Evolutionary conservation across 2,113 vertebrate species (phyloP).

Genomic region (Alosa alosa): DNA sequence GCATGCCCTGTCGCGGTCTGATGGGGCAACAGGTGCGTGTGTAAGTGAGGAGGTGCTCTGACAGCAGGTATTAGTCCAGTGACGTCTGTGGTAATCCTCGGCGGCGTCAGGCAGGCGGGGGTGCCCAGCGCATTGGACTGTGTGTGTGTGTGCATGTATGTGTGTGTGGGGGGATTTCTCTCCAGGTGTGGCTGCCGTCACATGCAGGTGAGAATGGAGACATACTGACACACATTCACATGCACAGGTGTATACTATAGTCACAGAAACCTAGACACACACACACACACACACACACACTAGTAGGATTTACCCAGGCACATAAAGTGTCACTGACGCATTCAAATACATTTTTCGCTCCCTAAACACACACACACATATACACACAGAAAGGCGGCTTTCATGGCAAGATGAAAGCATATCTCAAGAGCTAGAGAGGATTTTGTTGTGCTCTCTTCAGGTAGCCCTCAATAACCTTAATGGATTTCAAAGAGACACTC

Average conservation of each 20-base stretch:
- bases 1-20: background rate
- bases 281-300: background rate
- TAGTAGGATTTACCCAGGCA: background rate
- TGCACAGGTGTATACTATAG: background rate
- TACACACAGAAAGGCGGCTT: background rate
- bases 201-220: background rate
- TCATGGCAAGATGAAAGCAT: too few relatives aligned
- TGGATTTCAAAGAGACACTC: too few relatives aligned
- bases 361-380: background rate
- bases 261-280: background rate
- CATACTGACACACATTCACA: background rate
- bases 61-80: slow-evolving; percentile 39
- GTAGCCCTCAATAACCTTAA: too few relatives aligned
- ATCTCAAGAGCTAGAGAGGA: too few relatives aligned
- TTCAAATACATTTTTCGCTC: background rate
- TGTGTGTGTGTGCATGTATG: background rate
- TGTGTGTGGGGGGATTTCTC: slow-evolving; percentile 19
- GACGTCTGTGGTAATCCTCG: slow-evolving; percentile 28
- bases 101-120: slow-evolving; percentile 8
- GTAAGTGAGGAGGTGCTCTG: slow-evolving; percentile 16
- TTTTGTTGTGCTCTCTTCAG: too few relatives aligned
- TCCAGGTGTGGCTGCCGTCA: background rate
- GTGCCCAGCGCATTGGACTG: background rate
- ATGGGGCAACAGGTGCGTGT: background rate
- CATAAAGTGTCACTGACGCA: background rate